A percentile compares a stretch with the other conserved stretches of the same genome.
phyloP scores from a whole-genome alignment of 2,113 vertebrate species.

The Vicugna pacos region DNA sequence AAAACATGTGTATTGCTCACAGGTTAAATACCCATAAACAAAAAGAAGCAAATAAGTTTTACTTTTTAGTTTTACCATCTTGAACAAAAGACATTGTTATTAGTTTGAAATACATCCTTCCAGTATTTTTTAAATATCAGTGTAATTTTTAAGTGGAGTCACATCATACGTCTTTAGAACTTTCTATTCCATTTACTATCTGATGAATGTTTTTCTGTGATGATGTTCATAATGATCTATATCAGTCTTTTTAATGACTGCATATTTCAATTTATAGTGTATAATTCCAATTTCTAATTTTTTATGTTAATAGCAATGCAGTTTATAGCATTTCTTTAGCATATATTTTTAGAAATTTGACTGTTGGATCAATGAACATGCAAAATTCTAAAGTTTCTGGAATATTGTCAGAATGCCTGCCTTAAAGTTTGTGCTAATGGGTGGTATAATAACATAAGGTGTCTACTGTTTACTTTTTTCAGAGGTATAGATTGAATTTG shows the following conservation, averaged over 20 bases:
- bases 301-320: slow-evolving; percentile 10
- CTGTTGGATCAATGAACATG: neutral
- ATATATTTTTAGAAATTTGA: neutral
- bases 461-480: neutral
- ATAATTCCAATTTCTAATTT: neutral
- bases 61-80: neutral
- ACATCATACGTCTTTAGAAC: neutral
- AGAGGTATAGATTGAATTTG: neutral
- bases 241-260: neutral
- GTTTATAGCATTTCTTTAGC: neutral
- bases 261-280: neutral
- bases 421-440: neutral
- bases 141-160: slow-evolving; percentile 30
- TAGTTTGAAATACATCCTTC: neutral
- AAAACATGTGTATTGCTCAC: neutral
- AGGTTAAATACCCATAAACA: neutral
- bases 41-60: neutral
- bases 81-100: neutral
- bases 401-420: neutral
- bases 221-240: neutral
- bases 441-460: neutral
- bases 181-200: neutral
- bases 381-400: neutral
- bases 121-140: neutral
- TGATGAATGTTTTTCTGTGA: neutral